A percentile compares a stretch with the other conserved stretches of the same genome.
Conservation (phyloP, 2,888 invertebrate species). For the Tipula lateralis region DNA sequence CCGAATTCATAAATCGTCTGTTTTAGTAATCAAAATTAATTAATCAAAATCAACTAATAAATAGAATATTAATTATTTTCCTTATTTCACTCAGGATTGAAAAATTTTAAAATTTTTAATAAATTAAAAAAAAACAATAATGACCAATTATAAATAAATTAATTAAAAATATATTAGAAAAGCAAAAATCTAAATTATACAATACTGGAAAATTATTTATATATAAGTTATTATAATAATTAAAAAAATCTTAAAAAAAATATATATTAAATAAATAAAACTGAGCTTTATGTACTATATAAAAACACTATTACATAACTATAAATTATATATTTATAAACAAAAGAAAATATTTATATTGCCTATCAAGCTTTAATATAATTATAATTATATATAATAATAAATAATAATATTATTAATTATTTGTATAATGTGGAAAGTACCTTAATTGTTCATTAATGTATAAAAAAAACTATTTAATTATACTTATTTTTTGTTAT, state of each 20-base stretch:
- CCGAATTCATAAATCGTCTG: background rate
- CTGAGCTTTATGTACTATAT: constrained; percentile 19
- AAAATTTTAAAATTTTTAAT: background rate
- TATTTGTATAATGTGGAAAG: constrained; percentile 24
- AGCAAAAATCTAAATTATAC: background rate
- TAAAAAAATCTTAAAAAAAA: background rate
- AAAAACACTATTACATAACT: background rate
- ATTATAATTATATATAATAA: background rate
- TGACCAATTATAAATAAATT: constrained; percentile 11
- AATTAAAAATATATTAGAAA: background rate
- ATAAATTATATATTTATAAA: constrained; percentile 4
- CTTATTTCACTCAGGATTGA: background rate
- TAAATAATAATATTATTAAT: background rate
- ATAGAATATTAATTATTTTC: background rate
- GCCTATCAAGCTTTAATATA: constrained; percentile 19
- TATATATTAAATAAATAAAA: background rate
- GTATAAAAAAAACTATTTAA: background rate
- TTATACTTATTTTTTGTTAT: background rate
- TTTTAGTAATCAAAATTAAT: background rate
- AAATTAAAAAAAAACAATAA: background rate
- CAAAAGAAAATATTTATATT: background rate
- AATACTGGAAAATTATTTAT: constrained; percentile 15
- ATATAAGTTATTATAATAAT: background rate
- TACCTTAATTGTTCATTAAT: constrained; percentile 24
- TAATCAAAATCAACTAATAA: background rate